Conservation (phyloP, 2,888 invertebrate species). For the Resseliella maxima region DNA sequence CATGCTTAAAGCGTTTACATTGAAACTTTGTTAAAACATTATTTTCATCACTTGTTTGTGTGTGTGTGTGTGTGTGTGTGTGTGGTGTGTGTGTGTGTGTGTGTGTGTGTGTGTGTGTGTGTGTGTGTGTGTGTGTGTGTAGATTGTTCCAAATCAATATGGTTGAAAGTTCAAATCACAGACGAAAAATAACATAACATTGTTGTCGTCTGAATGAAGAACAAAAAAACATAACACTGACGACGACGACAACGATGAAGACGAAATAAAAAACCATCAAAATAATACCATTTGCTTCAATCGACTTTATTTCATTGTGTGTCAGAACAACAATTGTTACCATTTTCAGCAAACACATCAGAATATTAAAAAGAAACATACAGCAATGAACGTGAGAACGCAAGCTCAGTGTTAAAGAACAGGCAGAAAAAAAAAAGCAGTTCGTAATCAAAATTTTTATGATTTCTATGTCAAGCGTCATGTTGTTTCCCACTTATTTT, state of each 20-base stretch:
- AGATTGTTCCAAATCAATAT: too few species aligned
- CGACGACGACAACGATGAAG: neutral
- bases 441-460: neutral
- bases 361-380: neutral
- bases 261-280: neutral
- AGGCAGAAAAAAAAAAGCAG: neutral
- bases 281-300: neutral
- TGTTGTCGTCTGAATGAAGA: too few species aligned
- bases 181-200: too few species aligned
- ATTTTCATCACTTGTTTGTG: too few species aligned
- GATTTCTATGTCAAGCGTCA: constrained; percentile 15
- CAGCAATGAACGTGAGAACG: neutral
- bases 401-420: neutral
- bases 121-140: too few species aligned
- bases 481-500: neutral
- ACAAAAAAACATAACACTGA: too few species aligned
- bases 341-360: neutral
- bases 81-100: too few species aligned
- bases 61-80: too few species aligned
- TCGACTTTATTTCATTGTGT: neutral
- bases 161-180: too few species aligned
- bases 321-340: neutral
- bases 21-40: too few species aligned
- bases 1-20: too few species aligned
- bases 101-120: too few species aligned